Base-by-base conservation (phyloP, 2,797 vertebrate genomes). In the Pygocentrus nattereri region DNA sequence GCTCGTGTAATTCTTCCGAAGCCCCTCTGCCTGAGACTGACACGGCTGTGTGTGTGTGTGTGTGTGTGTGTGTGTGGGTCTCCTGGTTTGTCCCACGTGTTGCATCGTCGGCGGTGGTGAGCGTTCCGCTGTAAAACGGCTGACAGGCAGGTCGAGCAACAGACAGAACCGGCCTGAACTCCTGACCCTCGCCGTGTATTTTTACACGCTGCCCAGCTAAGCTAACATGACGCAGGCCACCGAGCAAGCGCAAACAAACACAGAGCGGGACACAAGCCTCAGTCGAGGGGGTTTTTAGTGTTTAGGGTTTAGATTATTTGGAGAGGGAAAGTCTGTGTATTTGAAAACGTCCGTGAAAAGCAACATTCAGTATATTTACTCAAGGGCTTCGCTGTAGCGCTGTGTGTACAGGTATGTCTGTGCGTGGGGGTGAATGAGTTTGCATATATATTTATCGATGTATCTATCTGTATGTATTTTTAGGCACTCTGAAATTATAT, bases 241-340 rank as follows among this genome's bases (percentile, higher is more conserved):
- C 88, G 90, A 92, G 89, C 89, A 85, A 91, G 92, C 89, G 90
- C 90, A 89, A 92, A 93, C 92, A 93, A 89, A 91, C 90, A 90
- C 89, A 87, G 85, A 83, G 88, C 87, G 68, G 84, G 87, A 68
- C 27, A 83, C 18, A 84, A 82, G 52, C 62, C 76, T 27, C 23
- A 25, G 12, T 25, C 21, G 7, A 30, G 25, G 19, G 11, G 6
- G 2, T 58, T 25, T 16, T 15, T 12, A 15, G 13, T 27, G 56
- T 16, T 61, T 25, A 18, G 62, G 16, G 0, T 11, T 34, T 21
- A 10, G 30, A 34, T 34, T 65, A 19, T 34, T 65, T 34, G 1
- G 8, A 11, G 0, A 27, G 58, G 30, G 58, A 30, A 25, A 27
- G 58, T 61, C 25, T 61, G 23, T 27, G 23, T 61, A 27, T 27